These are phyloP conservation scores for Hylomyscus alleni DNA, from an alignment of 2,797 vertebrate species.

Conservation along the genomic window DNA sequence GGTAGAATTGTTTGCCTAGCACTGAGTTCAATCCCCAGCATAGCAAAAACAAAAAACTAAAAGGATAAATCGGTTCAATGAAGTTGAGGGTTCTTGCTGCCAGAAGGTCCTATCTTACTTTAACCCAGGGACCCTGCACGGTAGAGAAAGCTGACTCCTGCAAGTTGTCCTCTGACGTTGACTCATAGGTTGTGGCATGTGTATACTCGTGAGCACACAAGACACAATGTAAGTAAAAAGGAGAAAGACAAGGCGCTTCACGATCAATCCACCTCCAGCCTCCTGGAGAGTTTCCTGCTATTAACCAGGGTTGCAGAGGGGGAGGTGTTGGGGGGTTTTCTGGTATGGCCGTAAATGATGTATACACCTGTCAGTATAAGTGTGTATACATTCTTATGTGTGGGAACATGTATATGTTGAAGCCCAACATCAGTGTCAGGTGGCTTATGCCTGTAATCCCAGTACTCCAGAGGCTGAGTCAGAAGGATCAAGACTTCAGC, in stretches of 20 bases:
- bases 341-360: neutral
- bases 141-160: neutral
- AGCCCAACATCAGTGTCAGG: neutral
- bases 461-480: neutral
- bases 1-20: neutral
- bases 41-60: neutral
- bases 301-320: fast-evolving
- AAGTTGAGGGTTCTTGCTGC: neutral
- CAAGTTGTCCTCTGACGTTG: neutral
- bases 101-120: too few relatives aligned
- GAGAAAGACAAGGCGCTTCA: neutral
- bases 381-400: neutral
- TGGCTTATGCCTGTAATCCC: neutral
- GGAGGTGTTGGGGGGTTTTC: neutral
- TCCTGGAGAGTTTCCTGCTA: neutral
- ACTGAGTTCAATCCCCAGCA: neutral
- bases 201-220: neutral
- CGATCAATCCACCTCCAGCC: neutral
- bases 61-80: neutral
- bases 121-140: neutral
- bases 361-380: neutral
- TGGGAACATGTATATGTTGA: neutral
- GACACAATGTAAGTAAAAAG: neutral
- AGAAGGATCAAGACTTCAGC: neutral
- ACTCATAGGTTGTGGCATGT: neutral